Evolutionary conservation across 2,797 vertebrate species (phyloP).

Genomic region (Megaceryle alcyon): DNA sequence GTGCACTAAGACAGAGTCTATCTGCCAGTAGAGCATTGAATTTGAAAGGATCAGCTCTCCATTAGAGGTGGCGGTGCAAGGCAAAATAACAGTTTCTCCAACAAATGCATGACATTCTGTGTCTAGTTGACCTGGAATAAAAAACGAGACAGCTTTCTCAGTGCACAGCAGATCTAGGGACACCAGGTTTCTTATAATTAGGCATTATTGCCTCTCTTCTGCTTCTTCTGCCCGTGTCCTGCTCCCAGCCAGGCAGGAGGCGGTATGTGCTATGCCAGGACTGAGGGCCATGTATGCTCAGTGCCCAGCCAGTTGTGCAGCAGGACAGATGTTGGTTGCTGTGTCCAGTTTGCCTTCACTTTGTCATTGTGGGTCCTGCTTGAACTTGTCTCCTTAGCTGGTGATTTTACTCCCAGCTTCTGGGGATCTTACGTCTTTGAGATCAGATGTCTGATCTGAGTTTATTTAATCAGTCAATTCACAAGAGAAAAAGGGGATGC

Average conservation of each 20-base stretch:
- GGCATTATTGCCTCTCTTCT: neutral
- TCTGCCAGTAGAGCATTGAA: constrained; percentile 56
- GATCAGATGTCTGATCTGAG: neutral
- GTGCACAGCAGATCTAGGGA: neutral
- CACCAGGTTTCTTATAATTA: neutral
- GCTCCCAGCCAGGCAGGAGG: neutral
- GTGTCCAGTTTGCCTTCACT: neutral
- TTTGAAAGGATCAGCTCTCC: neutral
- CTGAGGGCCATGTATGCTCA: neutral
- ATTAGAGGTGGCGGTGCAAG: neutral
- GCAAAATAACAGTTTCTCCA: constrained; percentile 49
- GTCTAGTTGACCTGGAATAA: constrained; percentile 18
- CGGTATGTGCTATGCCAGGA: neutral
- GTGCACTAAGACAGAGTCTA: neutral
- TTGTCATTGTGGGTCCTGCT: neutral
- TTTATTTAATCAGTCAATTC: neutral
- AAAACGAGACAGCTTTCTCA: neutral
- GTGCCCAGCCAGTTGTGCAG: neutral
- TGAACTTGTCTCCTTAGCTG: neutral
- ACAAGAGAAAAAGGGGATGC: neutral
- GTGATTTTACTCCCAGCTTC: neutral
- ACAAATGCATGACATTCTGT: neutral
- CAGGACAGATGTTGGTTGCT: neutral
- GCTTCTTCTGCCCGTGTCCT: neutral
- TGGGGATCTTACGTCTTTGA: neutral